phyloP scores from a whole-genome alignment of 2,113 vertebrate genomes.

The Neotoma lepida region DNA sequence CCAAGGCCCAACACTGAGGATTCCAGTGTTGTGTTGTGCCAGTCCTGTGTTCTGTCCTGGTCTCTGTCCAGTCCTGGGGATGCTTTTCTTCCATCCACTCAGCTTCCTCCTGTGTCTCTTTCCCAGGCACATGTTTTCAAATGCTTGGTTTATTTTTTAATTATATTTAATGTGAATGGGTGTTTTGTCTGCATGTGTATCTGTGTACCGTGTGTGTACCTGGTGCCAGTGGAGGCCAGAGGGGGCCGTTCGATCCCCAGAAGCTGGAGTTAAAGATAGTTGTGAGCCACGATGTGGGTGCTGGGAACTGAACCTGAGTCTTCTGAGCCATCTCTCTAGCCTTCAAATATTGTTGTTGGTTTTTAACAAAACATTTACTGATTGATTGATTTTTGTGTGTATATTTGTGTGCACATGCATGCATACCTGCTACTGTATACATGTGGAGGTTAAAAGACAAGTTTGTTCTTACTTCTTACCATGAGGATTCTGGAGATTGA shows the following conservation, averaged over 20 bases:
- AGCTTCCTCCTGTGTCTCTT: background rate
- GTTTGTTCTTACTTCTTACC: background rate
- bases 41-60: fast-evolving
- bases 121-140: background rate
- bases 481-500: background rate
- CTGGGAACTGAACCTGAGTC: background rate
- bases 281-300: background rate
- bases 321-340: background rate
- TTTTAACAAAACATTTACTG: background rate
- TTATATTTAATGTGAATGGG: background rate
- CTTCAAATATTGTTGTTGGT: background rate
- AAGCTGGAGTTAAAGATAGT: background rate
- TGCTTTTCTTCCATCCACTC: background rate
- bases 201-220: too few relatives aligned
- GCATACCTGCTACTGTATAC: background rate
- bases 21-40: background rate
- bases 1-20: background rate
- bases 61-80: background rate
- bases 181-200: background rate
- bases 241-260: background rate
- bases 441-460: background rate
- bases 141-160: background rate
- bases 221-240: background rate
- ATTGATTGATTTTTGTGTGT: background rate
- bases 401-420: background rate